A percentile compares a stretch with the other conserved stretches of the same genome.
phyloP scores from a whole-genome alignment of 2,113 vertebrate genomes.

The Coryphaenoides rupestris region DNA sequence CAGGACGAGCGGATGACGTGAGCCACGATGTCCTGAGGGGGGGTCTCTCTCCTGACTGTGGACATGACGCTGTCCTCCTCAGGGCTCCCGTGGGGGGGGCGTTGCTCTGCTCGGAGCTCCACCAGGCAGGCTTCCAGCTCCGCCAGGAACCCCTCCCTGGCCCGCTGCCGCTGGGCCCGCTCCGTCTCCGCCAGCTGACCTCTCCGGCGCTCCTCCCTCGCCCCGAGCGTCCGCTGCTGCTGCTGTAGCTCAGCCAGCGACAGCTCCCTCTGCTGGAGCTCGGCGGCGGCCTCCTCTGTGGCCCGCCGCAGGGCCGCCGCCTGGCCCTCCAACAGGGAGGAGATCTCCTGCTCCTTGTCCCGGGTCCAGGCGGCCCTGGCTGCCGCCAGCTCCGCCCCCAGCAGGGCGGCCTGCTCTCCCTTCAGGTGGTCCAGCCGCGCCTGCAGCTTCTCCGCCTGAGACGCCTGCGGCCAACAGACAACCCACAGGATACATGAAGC shows the following conservation, averaged over 20 bases:
- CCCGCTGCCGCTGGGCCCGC: constrained; percentile 54
- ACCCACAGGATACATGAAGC: not conserved
- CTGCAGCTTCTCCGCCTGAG: constrained; percentile 72
- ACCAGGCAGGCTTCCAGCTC: constrained; percentile 71
- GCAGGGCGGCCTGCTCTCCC: constrained; percentile 74
- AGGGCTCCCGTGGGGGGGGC: constrained; percentile 34
- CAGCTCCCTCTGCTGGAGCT: constrained; percentile 76
- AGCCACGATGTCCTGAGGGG: constrained; percentile 60
- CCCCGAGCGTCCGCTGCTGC: constrained; percentile 68
- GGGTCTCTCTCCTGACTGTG: no score
- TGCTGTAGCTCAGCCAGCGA: constrained; percentile 77
- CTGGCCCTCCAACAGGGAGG: constrained; percentile 76
- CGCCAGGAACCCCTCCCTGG: constrained; percentile 68
- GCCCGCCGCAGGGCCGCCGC: constrained; percentile 79
- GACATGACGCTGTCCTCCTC: no score
- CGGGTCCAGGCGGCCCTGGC: constrained; percentile 82
- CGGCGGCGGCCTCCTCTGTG: constrained; percentile 65
- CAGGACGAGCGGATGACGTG: constrained; percentile 69
- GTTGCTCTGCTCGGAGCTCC: constrained; percentile 68
- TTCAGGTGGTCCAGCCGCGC: constrained; percentile 74
- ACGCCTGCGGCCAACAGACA: constrained; percentile 44
- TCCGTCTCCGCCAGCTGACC: constrained; percentile 66
- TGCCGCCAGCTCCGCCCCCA: constrained; percentile 86
- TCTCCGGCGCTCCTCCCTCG: constrained; percentile 77
- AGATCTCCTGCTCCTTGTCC: constrained; percentile 87